A percentile compares a stretch with the other conserved stretches of the same genome.
Conservation (phyloP, 2,797 vertebrate genomes). For the Lemur catta region DNA sequence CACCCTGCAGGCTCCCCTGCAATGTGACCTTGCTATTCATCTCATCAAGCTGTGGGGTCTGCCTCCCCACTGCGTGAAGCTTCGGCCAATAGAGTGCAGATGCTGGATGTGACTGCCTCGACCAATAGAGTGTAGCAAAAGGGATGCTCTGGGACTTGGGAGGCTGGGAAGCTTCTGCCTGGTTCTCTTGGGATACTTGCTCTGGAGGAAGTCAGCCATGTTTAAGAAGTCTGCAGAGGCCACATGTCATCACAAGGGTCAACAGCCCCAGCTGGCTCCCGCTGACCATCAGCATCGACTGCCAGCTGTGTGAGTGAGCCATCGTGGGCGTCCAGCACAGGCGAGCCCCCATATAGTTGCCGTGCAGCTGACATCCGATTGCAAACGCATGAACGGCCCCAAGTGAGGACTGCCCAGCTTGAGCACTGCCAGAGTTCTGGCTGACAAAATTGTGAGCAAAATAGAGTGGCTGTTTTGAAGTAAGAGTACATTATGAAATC, state of each 20-base stretch:
- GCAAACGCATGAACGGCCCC: background rate
- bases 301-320: background rate
- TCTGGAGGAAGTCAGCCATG: background rate
- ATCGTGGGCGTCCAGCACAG: background rate
- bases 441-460: background rate
- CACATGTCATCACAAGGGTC: background rate
- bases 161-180: background rate
- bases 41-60: background rate
- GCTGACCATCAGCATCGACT: background rate
- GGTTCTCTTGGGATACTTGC: background rate
- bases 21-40: background rate
- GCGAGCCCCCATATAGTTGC: background rate
- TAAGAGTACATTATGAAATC: background rate
- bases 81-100: background rate
- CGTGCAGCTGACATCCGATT: background rate
- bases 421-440: background rate
- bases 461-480: background rate
- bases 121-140: background rate
- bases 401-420: background rate
- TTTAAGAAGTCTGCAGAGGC: background rate
- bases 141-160: background rate
- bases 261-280: background rate
- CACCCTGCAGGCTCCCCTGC: background rate
- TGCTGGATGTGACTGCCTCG: too few species aligned
- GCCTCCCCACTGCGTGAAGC: background rate